Conservation (phyloP, 92 coral and sea anemone genomes). For the Chrysogorgia sp. region DNA sequence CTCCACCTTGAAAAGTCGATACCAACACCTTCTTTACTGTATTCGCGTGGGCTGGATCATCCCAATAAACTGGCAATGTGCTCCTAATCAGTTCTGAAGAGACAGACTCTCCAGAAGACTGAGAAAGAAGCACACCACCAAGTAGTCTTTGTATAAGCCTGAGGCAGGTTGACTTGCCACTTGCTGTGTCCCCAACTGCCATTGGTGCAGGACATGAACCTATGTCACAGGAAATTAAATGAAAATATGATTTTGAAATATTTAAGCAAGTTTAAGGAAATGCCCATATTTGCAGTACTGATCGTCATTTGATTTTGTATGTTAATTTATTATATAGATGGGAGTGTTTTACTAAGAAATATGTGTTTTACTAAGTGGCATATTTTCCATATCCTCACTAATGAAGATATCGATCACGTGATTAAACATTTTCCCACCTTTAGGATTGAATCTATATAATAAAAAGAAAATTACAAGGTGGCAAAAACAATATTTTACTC, state of each 20-base stretch:
- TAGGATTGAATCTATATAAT: no score
- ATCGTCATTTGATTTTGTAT: no score
- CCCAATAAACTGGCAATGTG: constrained; percentile 55
- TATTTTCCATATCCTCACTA: no score
- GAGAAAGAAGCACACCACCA: constrained; percentile 42
- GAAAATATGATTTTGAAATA: not conserved
- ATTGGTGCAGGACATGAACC: constrained; percentile 65
- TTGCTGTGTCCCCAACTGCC: constrained; percentile 50
- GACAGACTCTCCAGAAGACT: constrained; percentile 57
- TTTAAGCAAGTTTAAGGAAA: no score
- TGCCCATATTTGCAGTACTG: no score
- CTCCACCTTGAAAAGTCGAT: constrained; percentile 40
- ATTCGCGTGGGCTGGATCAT: constrained; percentile 49
- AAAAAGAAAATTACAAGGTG: no score
- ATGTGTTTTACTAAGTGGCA: not conserved
- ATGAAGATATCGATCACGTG: no score
- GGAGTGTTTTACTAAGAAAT: not conserved
- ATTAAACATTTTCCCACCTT: no score
- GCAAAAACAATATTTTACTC: no score
- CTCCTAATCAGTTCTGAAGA: constrained; percentile 40
- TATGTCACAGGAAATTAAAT: not conserved
- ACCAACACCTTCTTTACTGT: constrained; percentile 41
- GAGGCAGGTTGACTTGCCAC: constrained; percentile 54
- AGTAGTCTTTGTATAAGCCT: constrained; percentile 14
- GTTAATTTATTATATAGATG: no score